Evolutionary conservation across 2,113 vertebrate genomes (phyloP).

Genomic region (Panthera tigris): DNA sequence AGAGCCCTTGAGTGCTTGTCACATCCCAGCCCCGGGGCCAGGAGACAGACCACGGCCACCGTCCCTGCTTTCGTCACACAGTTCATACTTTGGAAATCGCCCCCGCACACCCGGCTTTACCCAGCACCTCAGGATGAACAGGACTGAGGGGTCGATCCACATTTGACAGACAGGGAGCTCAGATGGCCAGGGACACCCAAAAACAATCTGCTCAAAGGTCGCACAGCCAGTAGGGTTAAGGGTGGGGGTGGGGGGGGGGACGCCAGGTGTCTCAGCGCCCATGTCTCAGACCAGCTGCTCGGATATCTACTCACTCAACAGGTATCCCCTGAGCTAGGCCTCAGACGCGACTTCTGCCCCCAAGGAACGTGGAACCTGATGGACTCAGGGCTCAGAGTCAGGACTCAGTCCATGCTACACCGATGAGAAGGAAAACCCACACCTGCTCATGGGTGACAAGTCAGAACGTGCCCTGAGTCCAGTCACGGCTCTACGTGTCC

Average conservation of each 20-base stretch:
- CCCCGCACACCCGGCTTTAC: no score
- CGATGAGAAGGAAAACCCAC: fast-evolving
- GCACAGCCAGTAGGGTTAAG: neutral
- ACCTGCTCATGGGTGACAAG: neutral
- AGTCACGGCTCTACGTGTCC: neutral
- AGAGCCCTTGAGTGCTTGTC: fast-evolving
- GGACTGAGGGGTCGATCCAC: neutral
- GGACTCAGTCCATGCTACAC: fast-evolving
- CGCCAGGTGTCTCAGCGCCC: neutral
- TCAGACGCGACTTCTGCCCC: neutral
- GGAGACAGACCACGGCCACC: neutral
- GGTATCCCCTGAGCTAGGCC: neutral
- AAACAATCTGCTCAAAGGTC: neutral
- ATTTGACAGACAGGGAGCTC: neutral
- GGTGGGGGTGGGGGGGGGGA: fast-evolving
- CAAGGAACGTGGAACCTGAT: neutral
- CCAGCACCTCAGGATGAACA: neutral
- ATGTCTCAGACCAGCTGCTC: neutral
- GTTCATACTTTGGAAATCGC: neutral
- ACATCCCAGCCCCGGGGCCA: neutral
- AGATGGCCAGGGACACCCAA: neutral
- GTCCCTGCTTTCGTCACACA: fast-evolving
- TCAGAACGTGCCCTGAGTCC: neutral
- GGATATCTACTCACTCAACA: no score
- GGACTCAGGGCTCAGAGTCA: neutral